Evolutionary conservation across 2,888 invertebrate genomes (phyloP).

Genomic region (Deilephila porcellus): DNA sequence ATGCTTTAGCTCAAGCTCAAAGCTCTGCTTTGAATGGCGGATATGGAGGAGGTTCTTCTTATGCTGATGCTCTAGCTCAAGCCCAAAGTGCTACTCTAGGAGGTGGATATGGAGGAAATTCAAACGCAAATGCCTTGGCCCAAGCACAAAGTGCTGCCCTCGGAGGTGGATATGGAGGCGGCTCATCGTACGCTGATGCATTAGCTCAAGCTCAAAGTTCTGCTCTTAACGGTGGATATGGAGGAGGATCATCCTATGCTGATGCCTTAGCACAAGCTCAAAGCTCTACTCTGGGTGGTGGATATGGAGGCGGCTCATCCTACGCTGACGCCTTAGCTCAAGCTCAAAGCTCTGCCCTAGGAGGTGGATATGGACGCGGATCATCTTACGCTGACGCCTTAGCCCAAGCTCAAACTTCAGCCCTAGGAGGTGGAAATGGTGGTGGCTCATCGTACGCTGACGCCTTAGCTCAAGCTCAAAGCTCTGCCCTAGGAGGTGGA

Average conservation of each 20-base stretch:
- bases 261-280: conserved; percentile 18
- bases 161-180: conserved; percentile 32
- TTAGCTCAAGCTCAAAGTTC: conserved; percentile 26
- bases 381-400: no score
- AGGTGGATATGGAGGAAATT: neutral
- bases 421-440: conserved; percentile 32
- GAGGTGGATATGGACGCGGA: neutral
- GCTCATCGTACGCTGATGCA: conserved; percentile 33
- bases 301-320: conserved; percentile 12
- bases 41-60: conserved; percentile 7
- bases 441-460: conserved; percentile 11
- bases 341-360: neutral
- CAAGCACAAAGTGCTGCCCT: conserved; percentile 9
- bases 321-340: conserved; percentile 32
- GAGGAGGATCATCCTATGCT: conserved; percentile 13
- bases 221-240: conserved; percentile 11
- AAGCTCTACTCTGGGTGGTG: neutral
- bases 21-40: conserved; percentile 19
- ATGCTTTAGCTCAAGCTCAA: conserved; percentile 32
- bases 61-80: conserved; percentile 17
- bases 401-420: no score
- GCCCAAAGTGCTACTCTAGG: neutral
- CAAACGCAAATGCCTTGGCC: neutral
- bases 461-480: conserved; percentile 18
- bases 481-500: conserved; percentile 31